Base-by-base conservation (phyloP, 2,888 invertebrate species). In the Noctua janthina region DNA sequence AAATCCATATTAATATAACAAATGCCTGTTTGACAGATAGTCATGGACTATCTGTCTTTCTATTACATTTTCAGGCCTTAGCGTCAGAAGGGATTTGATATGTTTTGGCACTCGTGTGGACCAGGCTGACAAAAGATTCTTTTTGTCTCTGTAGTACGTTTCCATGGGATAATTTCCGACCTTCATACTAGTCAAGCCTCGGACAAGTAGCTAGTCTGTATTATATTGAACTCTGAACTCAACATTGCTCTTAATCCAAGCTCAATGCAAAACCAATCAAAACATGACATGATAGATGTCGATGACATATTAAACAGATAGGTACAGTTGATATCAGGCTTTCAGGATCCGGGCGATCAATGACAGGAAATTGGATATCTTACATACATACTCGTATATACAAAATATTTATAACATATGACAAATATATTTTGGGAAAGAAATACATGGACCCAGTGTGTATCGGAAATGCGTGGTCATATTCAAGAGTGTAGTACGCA, bases 321-420 rank as follows among this genome's bases (percentile, higher is more conserved):
- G 7, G 7, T 7, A 43, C 43, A 43, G 43, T 51, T 51, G 51
- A 51, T 51, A 62, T 20, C 13, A 20, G 6, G 39, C 39, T 39
- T 59, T 46, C 20, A 39, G 49, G 49, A n/a, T 39, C 10, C 20
- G 0, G n/a, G 39, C 39, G 46, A 49, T 78, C 56, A 78, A 43
- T 78, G 20, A 29, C 39, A 51, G 78, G 68, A 78, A 78, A 78
- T 78, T 62, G 43, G 51, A 64, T 62, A 39, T 49, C 17, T 75
- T 49, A 51, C 20, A 29, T 39, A 51, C 43, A 11, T 23, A 39
- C 39, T 39, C 39, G 0, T 39, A 68, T 15, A 68, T n/a, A 46
- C 68, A 68, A 11, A 39, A 46, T 46, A 68, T 68, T 68, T 68
- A 68, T 46, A 17, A 46, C 68, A 4, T 20, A 13, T 15, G 17